phyloP scores from a whole-genome alignment of 2,888 invertebrate species.

The Andrena fulva region DNA sequence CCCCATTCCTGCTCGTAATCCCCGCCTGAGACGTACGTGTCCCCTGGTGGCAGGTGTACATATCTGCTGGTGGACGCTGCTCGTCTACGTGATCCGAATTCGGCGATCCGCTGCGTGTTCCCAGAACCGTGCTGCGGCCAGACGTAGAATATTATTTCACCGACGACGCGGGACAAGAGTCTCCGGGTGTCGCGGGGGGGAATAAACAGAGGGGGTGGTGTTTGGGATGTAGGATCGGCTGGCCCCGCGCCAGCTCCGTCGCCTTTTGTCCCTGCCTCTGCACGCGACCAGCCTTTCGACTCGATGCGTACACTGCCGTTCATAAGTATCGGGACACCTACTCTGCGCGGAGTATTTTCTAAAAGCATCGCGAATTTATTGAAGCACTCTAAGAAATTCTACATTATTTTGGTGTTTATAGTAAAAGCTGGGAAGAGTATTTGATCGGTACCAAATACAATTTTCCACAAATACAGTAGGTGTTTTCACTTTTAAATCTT shows the following conservation, averaged over 20 bases:
- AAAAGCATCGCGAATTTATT: no score
- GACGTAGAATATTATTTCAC: conserved; percentile 60
- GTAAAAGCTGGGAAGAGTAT: no score
- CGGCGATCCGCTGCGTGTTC: conserved; percentile 63
- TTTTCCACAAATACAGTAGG: no score
- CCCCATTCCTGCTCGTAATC: conserved; percentile 60
- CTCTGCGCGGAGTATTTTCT: no score
- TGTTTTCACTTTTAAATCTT: no score
- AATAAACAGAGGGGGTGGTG: conserved; percentile 22
- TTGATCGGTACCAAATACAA: no score
- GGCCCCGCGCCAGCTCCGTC: conserved; percentile 50
- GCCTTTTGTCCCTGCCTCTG: conserved; percentile 53
- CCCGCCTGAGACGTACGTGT: conserved; percentile 62
- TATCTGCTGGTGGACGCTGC: conserved; percentile 15
- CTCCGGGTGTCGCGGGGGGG: background rate
- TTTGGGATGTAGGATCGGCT: conserved; percentile 43
- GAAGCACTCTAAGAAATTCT: no score
- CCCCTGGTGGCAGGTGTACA: conserved; percentile 75
- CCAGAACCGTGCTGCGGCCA: conserved; percentile 43
- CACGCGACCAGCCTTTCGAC: conserved; percentile 59
- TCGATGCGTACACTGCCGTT: conserved; percentile 30
- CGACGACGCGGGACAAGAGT: background rate
- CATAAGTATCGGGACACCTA: no score
- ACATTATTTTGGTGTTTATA: no score
- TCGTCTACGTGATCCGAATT: conserved; percentile 78